phyloP scores from a whole-genome alignment of 2,888 invertebrate genomes.

The Nomada ruficornis region DNA sequence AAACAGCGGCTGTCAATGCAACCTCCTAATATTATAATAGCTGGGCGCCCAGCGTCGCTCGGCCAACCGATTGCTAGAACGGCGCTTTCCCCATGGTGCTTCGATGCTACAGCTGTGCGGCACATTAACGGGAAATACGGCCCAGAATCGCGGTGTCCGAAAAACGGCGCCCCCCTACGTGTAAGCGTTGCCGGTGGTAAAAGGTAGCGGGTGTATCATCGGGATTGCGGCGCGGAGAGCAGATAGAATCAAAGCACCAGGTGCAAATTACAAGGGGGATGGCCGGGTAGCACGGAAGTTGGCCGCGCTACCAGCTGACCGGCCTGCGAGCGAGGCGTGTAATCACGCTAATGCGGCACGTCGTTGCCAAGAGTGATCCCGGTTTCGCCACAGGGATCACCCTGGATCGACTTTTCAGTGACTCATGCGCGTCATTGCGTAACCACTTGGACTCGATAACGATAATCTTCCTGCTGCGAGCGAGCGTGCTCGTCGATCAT shows the following conservation, averaged over 20 bases:
- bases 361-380: conserved; percentile 67
- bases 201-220: conserved; percentile 58
- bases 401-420: conserved; percentile 63
- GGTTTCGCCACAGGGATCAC: conserved; percentile 69
- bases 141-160: too few species aligned
- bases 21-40: too few species aligned
- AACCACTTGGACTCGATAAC: conserved; percentile 65
- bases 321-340: conserved; percentile 68
- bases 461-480: conserved; percentile 57
- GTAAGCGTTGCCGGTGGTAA: not conserved
- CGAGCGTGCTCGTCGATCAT: conserved; percentile 63
- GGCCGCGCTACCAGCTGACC: conserved; percentile 72
- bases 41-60: too few species aligned
- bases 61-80: not conserved
- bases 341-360: conserved; percentile 81
- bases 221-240: conserved; percentile 57
- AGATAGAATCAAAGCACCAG: conserved; percentile 82
- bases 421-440: conserved; percentile 68
- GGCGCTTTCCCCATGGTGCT: not conserved
- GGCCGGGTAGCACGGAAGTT: conserved; percentile 68
- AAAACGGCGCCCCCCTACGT: too few species aligned
- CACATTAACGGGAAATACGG: too few species aligned
- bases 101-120: not conserved
- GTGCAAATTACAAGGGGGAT: conserved; percentile 80
- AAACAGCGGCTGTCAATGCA: too few species aligned